phyloP scores from a whole-genome alignment of 2,113 vertebrate species.

The Cyphomyrus plagiostoma region DNA sequence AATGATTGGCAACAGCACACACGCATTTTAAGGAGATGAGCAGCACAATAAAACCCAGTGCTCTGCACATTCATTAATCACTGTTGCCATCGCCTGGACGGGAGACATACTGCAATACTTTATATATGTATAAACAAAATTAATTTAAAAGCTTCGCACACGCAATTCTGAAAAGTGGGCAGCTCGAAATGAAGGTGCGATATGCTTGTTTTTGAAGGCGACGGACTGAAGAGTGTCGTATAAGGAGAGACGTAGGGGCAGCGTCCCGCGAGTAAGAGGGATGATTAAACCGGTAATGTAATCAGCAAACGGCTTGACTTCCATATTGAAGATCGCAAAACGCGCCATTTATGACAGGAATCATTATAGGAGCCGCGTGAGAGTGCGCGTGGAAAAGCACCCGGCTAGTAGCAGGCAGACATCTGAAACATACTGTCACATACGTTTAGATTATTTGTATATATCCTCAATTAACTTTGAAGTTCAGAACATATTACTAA shows the following conservation, averaged over 20 bases:
- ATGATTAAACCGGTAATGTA: background rate
- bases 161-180: background rate
- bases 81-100: background rate
- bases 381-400: no score
- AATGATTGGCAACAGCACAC: background rate
- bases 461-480: background rate
- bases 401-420: background rate
- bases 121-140: background rate
- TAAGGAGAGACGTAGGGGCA: background rate
- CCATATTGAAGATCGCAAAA: background rate
- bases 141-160: background rate
- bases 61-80: background rate
- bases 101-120: background rate
- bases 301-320: background rate
- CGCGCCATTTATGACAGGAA: background rate
- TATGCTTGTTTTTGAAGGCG: background rate
- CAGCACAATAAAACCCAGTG: background rate
- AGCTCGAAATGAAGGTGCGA: background rate
- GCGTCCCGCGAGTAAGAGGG: background rate
- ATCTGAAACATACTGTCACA: background rate
- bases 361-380: background rate
- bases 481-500: background rate
- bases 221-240: background rate
- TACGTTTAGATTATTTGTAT: background rate
- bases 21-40: background rate